Percentiles rank a stretch among this genome's conserved stretches.
Evolutionary conservation across 2,888 invertebrate genomes (phyloP).

Genomic region (Petrophora chlorosata): DNA sequence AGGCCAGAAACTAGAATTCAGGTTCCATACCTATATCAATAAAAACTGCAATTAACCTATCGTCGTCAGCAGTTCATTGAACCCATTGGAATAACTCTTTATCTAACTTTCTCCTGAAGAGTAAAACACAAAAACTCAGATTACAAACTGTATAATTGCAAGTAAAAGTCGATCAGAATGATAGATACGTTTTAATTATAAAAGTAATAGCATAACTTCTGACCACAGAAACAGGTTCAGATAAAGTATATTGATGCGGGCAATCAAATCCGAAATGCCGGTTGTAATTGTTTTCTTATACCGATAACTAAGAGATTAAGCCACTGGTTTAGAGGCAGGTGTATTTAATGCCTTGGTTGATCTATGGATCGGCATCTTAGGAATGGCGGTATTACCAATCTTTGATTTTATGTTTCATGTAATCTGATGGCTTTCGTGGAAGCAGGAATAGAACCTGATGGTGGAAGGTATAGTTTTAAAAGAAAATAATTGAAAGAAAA

Average conservation of each 20-base stretch:
- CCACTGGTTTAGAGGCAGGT: constrained; percentile 4
- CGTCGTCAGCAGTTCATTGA: too few relatives aligned
- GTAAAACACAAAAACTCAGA: too few relatives aligned
- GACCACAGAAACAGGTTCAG: constrained; percentile 19
- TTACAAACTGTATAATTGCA: too few relatives aligned
- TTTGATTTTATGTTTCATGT: not conserved
- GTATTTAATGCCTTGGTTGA: not conserved
- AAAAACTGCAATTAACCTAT: too few relatives aligned
- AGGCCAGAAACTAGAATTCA: too few relatives aligned
- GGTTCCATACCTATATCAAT: too few relatives aligned
- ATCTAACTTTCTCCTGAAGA: too few relatives aligned
- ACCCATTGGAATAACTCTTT: too few relatives aligned
- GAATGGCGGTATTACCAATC: not conserved
- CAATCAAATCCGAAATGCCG: constrained; percentile 13
- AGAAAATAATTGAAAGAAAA: too few relatives aligned
- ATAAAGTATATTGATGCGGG: constrained; percentile 19
- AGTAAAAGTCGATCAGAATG: constrained; percentile 19
- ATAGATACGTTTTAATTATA: constrained; percentile 23
- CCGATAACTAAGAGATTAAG: not conserved
- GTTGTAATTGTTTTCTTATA: constrained; percentile 8
- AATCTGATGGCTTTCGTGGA: too few relatives aligned
- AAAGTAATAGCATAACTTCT: constrained; percentile 22
- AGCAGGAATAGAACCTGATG: too few relatives aligned
- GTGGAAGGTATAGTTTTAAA: too few relatives aligned
- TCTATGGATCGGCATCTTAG: not conserved